phyloP scores from a whole-genome alignment of 1,140 invertebrate genomes.

The Platorchestia sp. region DNA sequence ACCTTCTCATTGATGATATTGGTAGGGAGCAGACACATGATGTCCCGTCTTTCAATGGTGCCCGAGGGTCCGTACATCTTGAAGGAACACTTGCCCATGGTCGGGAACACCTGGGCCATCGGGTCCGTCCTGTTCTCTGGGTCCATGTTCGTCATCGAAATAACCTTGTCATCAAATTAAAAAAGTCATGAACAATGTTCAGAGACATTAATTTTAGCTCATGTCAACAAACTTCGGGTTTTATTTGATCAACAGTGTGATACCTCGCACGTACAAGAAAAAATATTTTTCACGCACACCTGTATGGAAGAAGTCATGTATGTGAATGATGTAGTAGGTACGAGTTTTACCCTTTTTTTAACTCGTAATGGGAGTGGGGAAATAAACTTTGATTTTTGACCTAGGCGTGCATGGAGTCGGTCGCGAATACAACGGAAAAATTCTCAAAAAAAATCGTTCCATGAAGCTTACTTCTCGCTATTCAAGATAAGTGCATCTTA shows the following conservation, averaged over 20 bases:
- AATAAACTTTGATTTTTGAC: too few species aligned
- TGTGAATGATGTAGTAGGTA: too few species aligned
- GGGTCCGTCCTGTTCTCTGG: conserved; percentile 76
- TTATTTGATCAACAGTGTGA: conserved; percentile 63
- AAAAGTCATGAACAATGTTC: neutral
- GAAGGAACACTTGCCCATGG: conserved; percentile 93
- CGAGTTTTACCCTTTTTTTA: too few species aligned
- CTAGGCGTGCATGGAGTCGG: too few species aligned
- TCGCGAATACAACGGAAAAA: too few species aligned
- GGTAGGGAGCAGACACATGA: conserved; percentile 73
- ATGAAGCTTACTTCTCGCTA: too few species aligned
- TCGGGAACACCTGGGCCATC: conserved; percentile 82
- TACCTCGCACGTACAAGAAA: conserved; percentile 63
- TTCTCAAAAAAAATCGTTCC: too few species aligned
- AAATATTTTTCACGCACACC: too few species aligned
- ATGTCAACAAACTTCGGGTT: neutral
- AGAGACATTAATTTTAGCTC: neutral
- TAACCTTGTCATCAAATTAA: conserved; percentile 74
- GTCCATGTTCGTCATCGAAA: conserved; percentile 90
- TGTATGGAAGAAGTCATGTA: too few species aligned
- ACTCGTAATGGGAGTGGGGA: too few species aligned
- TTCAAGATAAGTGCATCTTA: too few species aligned
- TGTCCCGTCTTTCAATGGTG: conserved; percentile 70
- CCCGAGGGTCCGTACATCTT: conserved; percentile 77
- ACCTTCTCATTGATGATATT: conserved; percentile 74